Evolutionary conservation across 2,888 invertebrate species (phyloP), one percentile per base, ranked within the genome.

Genomic region (Cylloceria caligata): DNA sequence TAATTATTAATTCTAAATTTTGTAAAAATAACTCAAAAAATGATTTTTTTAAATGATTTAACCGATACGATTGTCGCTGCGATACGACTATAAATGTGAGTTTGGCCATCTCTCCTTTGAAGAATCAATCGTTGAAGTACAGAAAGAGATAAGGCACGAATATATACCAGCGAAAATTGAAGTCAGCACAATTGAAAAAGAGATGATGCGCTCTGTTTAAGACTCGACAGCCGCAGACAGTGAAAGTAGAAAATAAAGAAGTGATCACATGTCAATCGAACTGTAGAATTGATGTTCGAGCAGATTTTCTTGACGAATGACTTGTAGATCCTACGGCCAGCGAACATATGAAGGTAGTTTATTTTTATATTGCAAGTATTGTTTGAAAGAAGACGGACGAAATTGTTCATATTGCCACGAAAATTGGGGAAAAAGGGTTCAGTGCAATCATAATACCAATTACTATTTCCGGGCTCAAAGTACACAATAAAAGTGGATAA

Each of bases 361-460:
- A 42, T 13, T 80, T 76, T 49, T 47, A 81, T 24, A 34, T 81
- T 4, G 71, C 75, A 34, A 81, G 71, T 16, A 81, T 42, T 36
- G 76, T 49, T 19, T 77, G 77, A 11, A 47, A 55, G 34, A 30
- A 16, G 30, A 57, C 69, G 27, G 67, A 60, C 34, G 60, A 62
- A 64, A 76, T 80, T 27, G 30, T 76, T 36, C 75, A 80, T 39
- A 69, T 80, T 76, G 80, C 75, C 13, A 75, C 75, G 42, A 27
- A 52, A 19, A 69, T 13, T 9, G 39, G 69, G 5, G 80, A 52
- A 42, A 9, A 39, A 62, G 24, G 19, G 30, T 80, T 42, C 52
- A 75, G 75, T 69, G 67, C 39, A n/a, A 75, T 75, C n/a, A 80
- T 80, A 55, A 36, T 80, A 34, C 80, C 75, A 24, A 49, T 21